These are phyloP conservation scores for Polydrusus cervinus DNA, from an alignment of 2,888 invertebrate species.

Conservation along the genomic window DNA sequence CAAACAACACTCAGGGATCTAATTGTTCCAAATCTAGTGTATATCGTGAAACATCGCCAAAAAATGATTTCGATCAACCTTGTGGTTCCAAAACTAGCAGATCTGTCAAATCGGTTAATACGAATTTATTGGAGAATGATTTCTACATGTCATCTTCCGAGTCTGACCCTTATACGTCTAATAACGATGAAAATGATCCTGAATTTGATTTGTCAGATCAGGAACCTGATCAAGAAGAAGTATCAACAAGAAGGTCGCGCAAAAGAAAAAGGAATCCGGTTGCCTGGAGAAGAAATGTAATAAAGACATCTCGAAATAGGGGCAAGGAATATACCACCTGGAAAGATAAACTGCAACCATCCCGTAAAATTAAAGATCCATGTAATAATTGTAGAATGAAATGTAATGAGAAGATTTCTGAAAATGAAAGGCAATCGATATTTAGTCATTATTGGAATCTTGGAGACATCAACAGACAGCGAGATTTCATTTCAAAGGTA, in stretches of 20 bases:
- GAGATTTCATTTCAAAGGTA: slow-evolving; percentile 7
- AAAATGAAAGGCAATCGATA: not conserved
- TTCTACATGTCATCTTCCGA: slow-evolving; percentile 7
- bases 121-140: not conserved
- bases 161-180: slow-evolving; percentile 16
- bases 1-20: too few relatives aligned
- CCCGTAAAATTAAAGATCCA: not conserved
- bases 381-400: slow-evolving; percentile 9
- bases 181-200: slow-evolving; percentile 17
- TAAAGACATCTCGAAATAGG: slow-evolving; percentile 13
- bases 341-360: not conserved
- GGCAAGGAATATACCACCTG: slow-evolving; percentile 2
- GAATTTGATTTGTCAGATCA: not conserved
- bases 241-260: not conserved
- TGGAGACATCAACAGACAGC: not conserved
- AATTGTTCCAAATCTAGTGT: too few relatives aligned
- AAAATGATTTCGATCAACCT: too few relatives aligned
- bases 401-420: not conserved
- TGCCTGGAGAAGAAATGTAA: slow-evolving; percentile 17
- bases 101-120: too few relatives aligned
- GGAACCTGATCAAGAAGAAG: not conserved
- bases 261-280: slow-evolving; percentile 8
- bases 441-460: not conserved
- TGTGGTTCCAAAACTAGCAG: too few relatives aligned
- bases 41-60: too few relatives aligned